Conservation (phyloP, 2,113 vertebrate species). For the Myiozetetes cayanensis region DNA sequence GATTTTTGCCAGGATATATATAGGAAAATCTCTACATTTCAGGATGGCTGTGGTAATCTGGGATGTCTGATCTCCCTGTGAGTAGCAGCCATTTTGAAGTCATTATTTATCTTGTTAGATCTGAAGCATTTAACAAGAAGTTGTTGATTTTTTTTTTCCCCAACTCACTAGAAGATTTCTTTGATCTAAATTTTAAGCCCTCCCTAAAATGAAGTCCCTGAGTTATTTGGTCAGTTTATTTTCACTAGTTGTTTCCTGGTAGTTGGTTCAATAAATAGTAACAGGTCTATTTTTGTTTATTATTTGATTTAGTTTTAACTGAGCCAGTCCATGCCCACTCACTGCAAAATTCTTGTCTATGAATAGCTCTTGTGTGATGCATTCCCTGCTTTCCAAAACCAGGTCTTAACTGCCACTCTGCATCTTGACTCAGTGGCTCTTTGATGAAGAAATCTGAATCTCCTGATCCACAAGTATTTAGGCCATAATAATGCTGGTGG, state of each 20-base stretch:
- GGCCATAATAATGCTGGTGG: neutral
- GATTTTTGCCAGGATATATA: neutral
- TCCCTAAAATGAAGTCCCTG: neutral
- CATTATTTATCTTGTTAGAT: neutral
- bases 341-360: neutral
- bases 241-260: constrained; percentile 10
- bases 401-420: neutral
- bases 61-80: neutral
- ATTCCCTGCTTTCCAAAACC: neutral
- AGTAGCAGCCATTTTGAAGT: neutral
- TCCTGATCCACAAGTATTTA: neutral
- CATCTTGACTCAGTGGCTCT: neutral
- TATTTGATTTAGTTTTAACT: constrained; percentile 33
- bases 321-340: neutral
- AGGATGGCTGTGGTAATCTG: neutral
- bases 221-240: neutral
- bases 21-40: neutral
- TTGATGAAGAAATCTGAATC: neutral
- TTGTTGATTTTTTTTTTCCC: neutral
- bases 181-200: constrained; percentile 1
- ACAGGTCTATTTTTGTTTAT: neutral
- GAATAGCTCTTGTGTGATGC: neutral
- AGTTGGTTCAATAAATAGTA: constrained; percentile 13
- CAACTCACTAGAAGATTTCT: neutral
- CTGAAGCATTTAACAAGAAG: neutral